phyloP scores from a whole-genome alignment of 2,113 vertebrate species.

The Cyphomyrus plagiostoma region DNA sequence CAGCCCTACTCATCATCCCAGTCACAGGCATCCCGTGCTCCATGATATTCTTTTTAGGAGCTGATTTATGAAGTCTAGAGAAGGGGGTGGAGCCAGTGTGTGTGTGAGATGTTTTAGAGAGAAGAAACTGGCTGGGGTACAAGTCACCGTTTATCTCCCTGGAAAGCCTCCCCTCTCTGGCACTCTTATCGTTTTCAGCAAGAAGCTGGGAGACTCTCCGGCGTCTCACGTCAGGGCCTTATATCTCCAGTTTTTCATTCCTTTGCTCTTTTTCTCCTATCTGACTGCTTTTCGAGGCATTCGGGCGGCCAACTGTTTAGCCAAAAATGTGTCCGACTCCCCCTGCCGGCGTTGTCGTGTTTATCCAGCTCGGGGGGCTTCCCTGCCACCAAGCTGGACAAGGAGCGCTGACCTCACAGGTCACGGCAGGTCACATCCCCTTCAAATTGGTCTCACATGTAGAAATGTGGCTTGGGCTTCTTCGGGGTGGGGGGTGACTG shows the following conservation, averaged over 20 bases:
- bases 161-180: not conserved
- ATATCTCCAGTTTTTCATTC: not conserved
- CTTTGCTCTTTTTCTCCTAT: not conserved
- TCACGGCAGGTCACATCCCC: not conserved
- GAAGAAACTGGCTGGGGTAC: not conserved
- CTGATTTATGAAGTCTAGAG: slow-evolving; percentile 2
- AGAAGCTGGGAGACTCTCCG: not conserved
- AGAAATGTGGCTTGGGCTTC: not conserved
- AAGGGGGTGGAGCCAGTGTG: not conserved
- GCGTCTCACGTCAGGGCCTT: not conserved
- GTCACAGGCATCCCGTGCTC: not conserved
- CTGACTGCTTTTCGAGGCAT: not conserved
- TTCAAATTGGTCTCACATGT: slow-evolving; percentile 19
- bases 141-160: slow-evolving; percentile 16
- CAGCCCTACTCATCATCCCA: not conserved
- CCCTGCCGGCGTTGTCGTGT: not conserved
- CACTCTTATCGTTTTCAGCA: not conserved
- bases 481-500: not conserved
- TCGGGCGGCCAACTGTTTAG: not conserved
- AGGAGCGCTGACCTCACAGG: not conserved
- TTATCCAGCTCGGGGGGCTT: not conserved
- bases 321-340: not conserved
- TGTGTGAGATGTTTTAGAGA: slow-evolving; percentile 5
- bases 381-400: not conserved
- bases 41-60: not conserved